Percentiles rank a stretch among this genome's conserved stretches.
Conservation (phyloP, 1,140 invertebrate species). For the Cydia fagiglandana region DNA sequence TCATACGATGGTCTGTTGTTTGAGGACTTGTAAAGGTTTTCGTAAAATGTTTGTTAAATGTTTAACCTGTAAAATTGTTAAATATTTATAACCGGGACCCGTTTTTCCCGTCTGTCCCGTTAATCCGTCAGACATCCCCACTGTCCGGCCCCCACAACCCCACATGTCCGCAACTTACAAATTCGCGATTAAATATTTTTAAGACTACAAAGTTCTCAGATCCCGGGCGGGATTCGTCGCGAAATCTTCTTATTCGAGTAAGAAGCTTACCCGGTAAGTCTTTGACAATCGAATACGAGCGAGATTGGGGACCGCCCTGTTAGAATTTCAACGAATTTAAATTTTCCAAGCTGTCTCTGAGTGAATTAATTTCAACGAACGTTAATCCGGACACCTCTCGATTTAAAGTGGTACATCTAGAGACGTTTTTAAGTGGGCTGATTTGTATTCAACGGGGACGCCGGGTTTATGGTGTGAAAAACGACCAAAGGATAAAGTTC, state of each 20-base stretch:
- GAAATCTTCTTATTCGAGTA: conserved; percentile 67
- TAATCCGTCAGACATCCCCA: no score
- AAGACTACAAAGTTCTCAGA: conserved; percentile 57
- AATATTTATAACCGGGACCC: no score
- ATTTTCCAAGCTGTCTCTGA: conserved; percentile 52
- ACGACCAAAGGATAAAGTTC: conserved; percentile 20
- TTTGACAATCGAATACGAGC: conserved; percentile 66
- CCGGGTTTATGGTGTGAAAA: conserved; percentile 18
- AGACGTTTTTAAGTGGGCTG: conserved; percentile 1
- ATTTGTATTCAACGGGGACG: background rate
- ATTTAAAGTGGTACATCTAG: conserved; percentile 37
- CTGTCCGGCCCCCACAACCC: background rate
- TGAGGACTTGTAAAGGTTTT: no score
- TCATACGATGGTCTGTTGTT: no score
- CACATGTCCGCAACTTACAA: conserved; percentile 1
- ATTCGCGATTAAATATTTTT: conserved; percentile 42
- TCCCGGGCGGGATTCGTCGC: conserved; percentile 49
- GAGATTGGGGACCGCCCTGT: conserved; percentile 47
- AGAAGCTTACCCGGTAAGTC: conserved; percentile 66
- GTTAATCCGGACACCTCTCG: conserved; percentile 63
- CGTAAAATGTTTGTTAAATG: no score
- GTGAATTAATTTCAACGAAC: conserved; percentile 61
- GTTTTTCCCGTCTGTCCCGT: no score
- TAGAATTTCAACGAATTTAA: conserved; percentile 53
- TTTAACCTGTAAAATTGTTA: no score